These are phyloP conservation scores for Epinotia bilunana DNA, from an alignment of 2,888 invertebrate genomes.

Conservation along the genomic window DNA sequence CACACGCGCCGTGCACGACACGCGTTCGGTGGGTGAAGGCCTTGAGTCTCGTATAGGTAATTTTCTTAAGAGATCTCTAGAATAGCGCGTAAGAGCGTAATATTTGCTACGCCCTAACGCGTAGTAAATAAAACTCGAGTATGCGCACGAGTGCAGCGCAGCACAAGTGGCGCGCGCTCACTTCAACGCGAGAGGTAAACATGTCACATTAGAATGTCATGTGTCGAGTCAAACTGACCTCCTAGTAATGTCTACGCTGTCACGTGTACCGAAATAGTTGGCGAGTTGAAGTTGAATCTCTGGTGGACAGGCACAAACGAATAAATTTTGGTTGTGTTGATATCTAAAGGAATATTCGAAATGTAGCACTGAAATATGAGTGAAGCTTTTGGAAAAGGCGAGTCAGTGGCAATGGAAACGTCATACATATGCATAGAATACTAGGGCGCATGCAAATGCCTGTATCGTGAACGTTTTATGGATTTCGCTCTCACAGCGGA, in stretches of 20 bases:
- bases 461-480: constrained; percentile 33
- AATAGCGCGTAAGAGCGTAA: no score
- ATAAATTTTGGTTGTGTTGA: neutral
- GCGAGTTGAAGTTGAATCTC: neutral
- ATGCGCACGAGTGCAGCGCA: neutral
- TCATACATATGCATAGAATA: constrained; percentile 38
- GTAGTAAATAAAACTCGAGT: no score
- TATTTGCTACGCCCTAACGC: no score
- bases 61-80: no score
- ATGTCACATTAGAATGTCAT: neutral
- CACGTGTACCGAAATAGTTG: neutral
- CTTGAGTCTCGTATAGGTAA: no score
- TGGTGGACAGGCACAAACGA: neutral
- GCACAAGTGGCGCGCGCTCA: no score
- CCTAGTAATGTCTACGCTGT: neutral
- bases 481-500: constrained; percentile 34
- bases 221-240: neutral
- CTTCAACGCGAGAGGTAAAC: neutral
- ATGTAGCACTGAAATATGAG: constrained; percentile 9
- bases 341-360: neutral
- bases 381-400: constrained; percentile 17
- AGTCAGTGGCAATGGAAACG: constrained; percentile 11
- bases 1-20: no score
- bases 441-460: constrained; percentile 22
- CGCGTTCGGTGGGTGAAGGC: no score